Percentiles rank a stretch among this genome's conserved stretches.
Conservation (phyloP, 1,140 invertebrate genomes). For the Pachyrhynchus sulphureomaculatus region DNA sequence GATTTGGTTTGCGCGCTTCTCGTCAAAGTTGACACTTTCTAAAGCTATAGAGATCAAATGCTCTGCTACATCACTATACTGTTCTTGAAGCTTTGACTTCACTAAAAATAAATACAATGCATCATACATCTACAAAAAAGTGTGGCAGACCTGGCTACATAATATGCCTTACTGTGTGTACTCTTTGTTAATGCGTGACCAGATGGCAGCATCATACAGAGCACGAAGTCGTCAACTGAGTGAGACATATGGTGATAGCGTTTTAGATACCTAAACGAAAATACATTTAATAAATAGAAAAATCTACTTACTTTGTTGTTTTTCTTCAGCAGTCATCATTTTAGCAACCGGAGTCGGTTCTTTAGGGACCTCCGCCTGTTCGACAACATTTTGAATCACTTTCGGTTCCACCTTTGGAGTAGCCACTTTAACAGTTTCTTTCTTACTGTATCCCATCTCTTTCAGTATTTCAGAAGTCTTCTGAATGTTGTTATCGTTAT, state of each 20-base stretch:
- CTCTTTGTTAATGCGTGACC: too few relatives aligned
- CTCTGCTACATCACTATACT: slow-evolving; percentile 74
- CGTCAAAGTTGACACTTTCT: slow-evolving; percentile 82
- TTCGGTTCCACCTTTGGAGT: slow-evolving; percentile 49
- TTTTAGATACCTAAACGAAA: too few relatives aligned
- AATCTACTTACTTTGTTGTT: slow-evolving; percentile 64
- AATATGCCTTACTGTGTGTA: too few relatives aligned
- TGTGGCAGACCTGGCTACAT: too few relatives aligned
- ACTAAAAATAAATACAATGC: slow-evolving; percentile 59
- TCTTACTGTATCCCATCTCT: slow-evolving; percentile 78
- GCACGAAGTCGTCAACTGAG: too few relatives aligned
- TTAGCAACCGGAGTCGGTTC: slow-evolving; percentile 55
- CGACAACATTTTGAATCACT: slow-evolving; percentile 53
- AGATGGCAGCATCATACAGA: too few relatives aligned
- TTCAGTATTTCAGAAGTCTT: slow-evolving; percentile 77
- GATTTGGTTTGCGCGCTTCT: slow-evolving; percentile 75
- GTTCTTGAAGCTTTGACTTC: slow-evolving; percentile 69
- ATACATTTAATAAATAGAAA: not conserved
- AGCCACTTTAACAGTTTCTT: slow-evolving; percentile 60
- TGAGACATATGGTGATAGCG: too few relatives aligned
- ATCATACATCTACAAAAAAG: too few relatives aligned
- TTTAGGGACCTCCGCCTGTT: slow-evolving; percentile 49
- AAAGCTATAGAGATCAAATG: slow-evolving; percentile 80
- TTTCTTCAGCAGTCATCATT: slow-evolving; percentile 71
- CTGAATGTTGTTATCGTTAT: slow-evolving; percentile 85